phyloP scores from a whole-genome alignment of 1,140 invertebrate genomes.

The Aphis gossypii region DNA sequence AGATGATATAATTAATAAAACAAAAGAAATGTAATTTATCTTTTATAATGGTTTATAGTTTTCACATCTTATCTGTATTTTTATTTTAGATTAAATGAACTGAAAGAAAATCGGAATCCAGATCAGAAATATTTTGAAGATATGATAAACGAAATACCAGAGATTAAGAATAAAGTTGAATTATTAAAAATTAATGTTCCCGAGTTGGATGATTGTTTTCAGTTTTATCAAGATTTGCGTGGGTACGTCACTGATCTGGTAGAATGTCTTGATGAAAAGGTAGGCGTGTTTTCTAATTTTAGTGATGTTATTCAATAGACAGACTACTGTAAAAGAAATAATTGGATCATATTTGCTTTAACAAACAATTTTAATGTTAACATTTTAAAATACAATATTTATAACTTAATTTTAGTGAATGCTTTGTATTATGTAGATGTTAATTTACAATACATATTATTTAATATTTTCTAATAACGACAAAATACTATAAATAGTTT shows the following conservation, averaged over 20 bases:
- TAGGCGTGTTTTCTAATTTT: constrained; percentile 64
- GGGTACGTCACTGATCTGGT: constrained; percentile 95
- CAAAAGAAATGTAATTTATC: constrained; percentile 34
- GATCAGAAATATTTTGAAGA: constrained; percentile 67
- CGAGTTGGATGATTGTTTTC: constrained; percentile 78
- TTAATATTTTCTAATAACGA: neutral
- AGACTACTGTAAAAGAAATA: constrained; percentile 15
- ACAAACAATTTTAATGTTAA: neutral
- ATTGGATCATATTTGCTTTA: neutral
- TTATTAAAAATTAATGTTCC: constrained; percentile 72
- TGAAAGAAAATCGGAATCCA: constrained; percentile 70
- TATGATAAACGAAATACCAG: constrained; percentile 70
- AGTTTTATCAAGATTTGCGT: constrained; percentile 93
- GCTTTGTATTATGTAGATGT: neutral
- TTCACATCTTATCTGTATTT: constrained; percentile 53
- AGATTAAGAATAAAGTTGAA: constrained; percentile 71
- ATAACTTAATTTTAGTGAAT: neutral
- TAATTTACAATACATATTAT: neutral
- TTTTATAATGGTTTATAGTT: constrained; percentile 18
- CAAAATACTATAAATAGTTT: neutral
- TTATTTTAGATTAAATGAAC: constrained; percentile 67
- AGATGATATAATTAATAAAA: constrained; percentile 38
- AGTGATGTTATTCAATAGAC: constrained; percentile 42
- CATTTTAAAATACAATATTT: neutral
- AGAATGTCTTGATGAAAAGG: constrained; percentile 94